Percentiles rank a stretch among this genome's conserved stretches.
These are phyloP conservation scores for Lycaena phlaeas DNA, from an alignment of 2,888 invertebrate genomes.

Conservation along the genomic window DNA sequence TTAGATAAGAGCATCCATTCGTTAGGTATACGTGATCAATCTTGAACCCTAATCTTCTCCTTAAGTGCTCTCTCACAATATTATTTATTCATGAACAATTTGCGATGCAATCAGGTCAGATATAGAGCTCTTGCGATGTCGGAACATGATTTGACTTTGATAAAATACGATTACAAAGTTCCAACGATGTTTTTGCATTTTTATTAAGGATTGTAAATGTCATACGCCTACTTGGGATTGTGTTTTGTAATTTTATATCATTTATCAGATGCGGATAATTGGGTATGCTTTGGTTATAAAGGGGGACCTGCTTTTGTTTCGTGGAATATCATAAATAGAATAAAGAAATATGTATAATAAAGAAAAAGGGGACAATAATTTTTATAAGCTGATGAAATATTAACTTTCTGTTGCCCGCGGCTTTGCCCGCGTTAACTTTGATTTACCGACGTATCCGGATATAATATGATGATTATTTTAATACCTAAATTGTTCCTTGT, in stretches of 20 bases:
- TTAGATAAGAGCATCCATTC: background rate
- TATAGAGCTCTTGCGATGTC: constrained; percentile 44
- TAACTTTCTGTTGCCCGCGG: no score
- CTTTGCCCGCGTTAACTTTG: no score
- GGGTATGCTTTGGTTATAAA: no score
- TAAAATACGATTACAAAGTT: constrained; percentile 50
- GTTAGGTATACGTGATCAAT: constrained; percentile 11
- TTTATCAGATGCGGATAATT: no score
- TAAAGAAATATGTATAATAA: no score
- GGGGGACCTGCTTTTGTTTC: no score
- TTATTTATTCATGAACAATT: constrained; percentile 72
- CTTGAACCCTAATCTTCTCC: constrained; percentile 27
- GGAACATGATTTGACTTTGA: constrained; percentile 57
- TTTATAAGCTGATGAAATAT: no score
- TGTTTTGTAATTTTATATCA: background rate
- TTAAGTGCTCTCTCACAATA: constrained; percentile 44
- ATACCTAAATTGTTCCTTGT: no score
- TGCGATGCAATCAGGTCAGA: constrained; percentile 66
- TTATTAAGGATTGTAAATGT: constrained; percentile 29
- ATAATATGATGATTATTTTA: no score
- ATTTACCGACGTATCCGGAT: no score
- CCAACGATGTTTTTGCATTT: constrained; percentile 37
- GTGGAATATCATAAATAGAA: no score
- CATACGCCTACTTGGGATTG: constrained; percentile 9
- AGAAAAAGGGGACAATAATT: no score